A percentile compares a stretch with the other conserved stretches of the same genome.
Conservation (phyloP, 2,797 vertebrate genomes). For the Myotis daubentonii region DNA sequence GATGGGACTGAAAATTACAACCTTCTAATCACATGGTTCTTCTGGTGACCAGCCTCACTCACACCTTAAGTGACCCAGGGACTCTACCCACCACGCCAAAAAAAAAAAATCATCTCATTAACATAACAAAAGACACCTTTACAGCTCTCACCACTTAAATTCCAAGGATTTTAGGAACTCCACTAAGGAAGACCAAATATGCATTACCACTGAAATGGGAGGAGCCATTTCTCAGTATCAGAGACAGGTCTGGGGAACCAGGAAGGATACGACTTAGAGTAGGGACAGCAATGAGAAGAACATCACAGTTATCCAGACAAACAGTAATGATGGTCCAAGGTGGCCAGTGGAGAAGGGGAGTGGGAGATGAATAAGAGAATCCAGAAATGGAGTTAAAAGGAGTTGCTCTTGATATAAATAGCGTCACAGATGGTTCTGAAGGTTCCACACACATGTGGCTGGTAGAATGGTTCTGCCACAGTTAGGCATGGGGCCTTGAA, state of each 20-base stretch:
- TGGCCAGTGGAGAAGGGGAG: background rate
- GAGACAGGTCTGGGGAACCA: background rate
- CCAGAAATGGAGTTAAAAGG: background rate
- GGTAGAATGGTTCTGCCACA: background rate
- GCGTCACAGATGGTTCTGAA: background rate
- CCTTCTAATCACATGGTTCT: background rate
- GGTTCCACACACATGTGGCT: background rate
- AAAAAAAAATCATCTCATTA: background rate
- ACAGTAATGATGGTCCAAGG: background rate
- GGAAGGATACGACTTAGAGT: background rate
- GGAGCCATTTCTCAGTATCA: background rate
- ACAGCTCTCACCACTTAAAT: background rate
- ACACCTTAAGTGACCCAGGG: too few relatives aligned
- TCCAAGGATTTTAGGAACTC: background rate
- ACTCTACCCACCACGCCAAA: background rate
- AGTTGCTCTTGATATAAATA: background rate
- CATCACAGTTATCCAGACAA: background rate
- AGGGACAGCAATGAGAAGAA: background rate
- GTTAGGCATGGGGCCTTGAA: background rate
- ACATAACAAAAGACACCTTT: background rate
- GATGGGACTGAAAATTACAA: background rate
- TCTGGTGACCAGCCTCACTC: too few relatives aligned
- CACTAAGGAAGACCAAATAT: background rate
- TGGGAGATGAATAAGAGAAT: background rate
- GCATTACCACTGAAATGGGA: background rate